Evolutionary conservation across 37 sponge, comb jelly and placozoan genomes (phyloP).

Genomic region (Lycopodina hypogea): DNA sequence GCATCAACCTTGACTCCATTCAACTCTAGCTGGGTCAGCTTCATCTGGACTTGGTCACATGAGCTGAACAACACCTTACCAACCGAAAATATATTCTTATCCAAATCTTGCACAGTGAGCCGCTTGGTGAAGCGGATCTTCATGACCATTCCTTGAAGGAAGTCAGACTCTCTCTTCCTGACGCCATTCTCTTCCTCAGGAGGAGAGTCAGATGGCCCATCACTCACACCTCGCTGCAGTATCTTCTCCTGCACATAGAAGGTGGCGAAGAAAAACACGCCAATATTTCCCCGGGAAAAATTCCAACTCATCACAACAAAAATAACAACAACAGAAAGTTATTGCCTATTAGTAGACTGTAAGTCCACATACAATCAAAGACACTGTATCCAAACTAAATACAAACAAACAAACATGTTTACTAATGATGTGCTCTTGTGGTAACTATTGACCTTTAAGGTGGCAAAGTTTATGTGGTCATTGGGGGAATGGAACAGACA

Average conservation of each 20-base stretch:
- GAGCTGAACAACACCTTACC: constrained; percentile 56
- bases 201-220: neutral
- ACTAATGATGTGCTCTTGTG: too few relatives aligned
- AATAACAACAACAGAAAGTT: neutral
- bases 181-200: constrained; percentile 1
- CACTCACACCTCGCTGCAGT: constrained; percentile 22
- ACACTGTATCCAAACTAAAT: too few relatives aligned
- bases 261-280: too few relatives aligned
- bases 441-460: too few relatives aligned
- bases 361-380: neutral
- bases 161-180: constrained; percentile 34
- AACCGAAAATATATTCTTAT: constrained; percentile 28
- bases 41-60: constrained; percentile 72
- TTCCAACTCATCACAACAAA: too few relatives aligned
- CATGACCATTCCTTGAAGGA: constrained; percentile 67
- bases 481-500: too few relatives aligned
- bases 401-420: too few relatives aligned
- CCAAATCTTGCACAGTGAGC: constrained; percentile 39
- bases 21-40: constrained; percentile 63
- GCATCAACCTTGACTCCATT: constrained; percentile 35
- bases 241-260: constrained; percentile 25
- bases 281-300: too few relatives aligned
- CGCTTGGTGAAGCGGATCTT: constrained; percentile 67
- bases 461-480: too few relatives aligned
- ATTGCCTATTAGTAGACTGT: too few relatives aligned